Base-by-base conservation (phyloP, 2,797 vertebrate genomes). In the Serranus cabrilla region DNA sequence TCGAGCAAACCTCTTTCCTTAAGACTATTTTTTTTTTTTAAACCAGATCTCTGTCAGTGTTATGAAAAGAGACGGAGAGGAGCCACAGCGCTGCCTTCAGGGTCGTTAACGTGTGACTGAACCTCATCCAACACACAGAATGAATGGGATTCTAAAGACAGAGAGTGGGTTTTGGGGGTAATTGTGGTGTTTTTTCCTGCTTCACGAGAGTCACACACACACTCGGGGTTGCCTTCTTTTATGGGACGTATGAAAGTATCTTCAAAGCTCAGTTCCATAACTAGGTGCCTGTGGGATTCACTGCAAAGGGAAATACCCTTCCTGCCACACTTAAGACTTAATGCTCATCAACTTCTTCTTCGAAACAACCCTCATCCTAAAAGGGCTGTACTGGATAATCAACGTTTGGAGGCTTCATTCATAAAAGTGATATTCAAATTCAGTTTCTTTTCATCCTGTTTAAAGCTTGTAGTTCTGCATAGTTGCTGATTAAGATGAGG, bases 261-360 rank as follows among this genome's bases (percentile, higher is more conserved):
- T 46, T 50, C 13, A 43, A 63, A 59, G 64, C 25, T 42, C 39
- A 25, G 37, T 27, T 56, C 18, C 61, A 23, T 62, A 66, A 49
- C 17, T 43, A 54, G 4, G 72, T 55, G 43, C 47, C 42, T 45
- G 1, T 34, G 55, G 45, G 62, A 68, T 56, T 75, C 25, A 27
- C 52, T 49, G 56, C 56, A 77, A 66, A 71, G 16, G 34, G 61
- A 51, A 69, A 75, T 72, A 61, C 31, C 43, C 20, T 34, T 34
- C 50, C 23, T 64, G 52, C 43, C 51, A 42, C 47, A 57, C 43
- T 56, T 21, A 42, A 23, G 23, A 13, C 46, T 27, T 47, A 62
- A 60, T 14, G 31, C 56, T 82, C 40, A 55, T 66, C 70, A 69
- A 21, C 23, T 58, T 27, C 25, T 50, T 43, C 34, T 65, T 54